Percentiles rank a stretch among this genome's conserved stretches.
Conservation (phyloP, 2,797 vertebrate species). For the Pterois miles region DNA sequence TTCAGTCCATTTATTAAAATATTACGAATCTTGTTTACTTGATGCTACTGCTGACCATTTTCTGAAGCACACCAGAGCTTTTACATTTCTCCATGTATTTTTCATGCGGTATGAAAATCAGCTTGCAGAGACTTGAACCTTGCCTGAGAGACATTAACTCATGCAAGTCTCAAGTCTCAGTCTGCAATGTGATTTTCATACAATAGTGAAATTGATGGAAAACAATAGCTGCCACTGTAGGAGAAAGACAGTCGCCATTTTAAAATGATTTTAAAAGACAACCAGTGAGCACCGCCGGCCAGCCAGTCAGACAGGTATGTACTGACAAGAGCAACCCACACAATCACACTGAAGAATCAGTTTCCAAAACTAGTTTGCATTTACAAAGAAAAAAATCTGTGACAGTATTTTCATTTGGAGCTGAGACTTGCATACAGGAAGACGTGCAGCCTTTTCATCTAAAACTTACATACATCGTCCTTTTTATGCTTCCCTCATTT, state of each 20-base stretch:
- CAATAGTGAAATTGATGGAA: constrained; percentile 9
- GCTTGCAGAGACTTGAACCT: not conserved
- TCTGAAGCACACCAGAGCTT: not conserved
- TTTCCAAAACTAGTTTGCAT: constrained; percentile 9
- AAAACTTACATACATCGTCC: not conserved
- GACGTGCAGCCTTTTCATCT: not conserved
- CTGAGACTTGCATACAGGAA: not conserved
- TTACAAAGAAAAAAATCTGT: not conserved
- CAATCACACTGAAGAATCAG: constrained; percentile 14
- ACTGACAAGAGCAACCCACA: constrained; percentile 28
- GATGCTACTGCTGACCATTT: not conserved
- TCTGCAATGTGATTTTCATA: constrained; percentile 24
- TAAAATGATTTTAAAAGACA: constrained; percentile 23
- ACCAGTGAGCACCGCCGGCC: not conserved
- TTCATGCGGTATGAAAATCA: constrained; percentile 6
- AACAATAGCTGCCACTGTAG: constrained; percentile 14
- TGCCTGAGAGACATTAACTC: constrained; percentile 7
- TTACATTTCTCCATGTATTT: constrained; percentile 18
- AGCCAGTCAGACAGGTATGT: not conserved
- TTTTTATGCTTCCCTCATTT: constrained; percentile 8
- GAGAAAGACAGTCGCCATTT: constrained; percentile 9
- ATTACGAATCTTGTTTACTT: not conserved
- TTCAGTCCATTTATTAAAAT: not conserved
- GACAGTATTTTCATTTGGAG: not conserved
- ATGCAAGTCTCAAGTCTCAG: constrained; percentile 12